phyloP scores from a whole-genome alignment of 2,113 vertebrate genomes.

The Ptilonorhynchus violaceus region DNA sequence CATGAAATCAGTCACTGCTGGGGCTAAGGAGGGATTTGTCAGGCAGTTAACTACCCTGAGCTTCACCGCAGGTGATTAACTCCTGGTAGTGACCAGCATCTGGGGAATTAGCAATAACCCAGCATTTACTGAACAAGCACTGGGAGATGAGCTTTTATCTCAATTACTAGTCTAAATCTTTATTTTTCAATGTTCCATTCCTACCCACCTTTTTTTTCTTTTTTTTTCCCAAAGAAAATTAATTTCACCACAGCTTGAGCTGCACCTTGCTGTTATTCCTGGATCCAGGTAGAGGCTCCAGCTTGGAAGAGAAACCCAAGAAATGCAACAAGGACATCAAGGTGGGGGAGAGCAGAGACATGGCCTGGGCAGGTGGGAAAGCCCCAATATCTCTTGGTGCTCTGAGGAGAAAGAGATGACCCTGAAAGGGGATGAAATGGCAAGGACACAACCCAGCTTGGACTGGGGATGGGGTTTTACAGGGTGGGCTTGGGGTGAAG shows the following conservation, averaged over 20 bases:
- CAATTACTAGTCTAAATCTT: conserved; percentile 39
- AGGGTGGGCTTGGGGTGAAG: background rate
- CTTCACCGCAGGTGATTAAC: conserved; percentile 41
- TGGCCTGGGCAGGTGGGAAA: background rate
- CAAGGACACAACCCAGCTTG: accelerated
- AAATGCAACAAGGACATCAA: background rate
- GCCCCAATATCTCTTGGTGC: accelerated
- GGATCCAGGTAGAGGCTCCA: background rate
- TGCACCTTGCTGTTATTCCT: background rate
- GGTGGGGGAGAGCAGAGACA: background rate
- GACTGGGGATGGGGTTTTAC: background rate
- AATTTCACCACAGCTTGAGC: background rate
- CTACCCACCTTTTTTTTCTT: background rate
- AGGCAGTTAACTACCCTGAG: conserved; percentile 55
- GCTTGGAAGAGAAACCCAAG: background rate
- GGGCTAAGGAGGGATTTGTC: conserved; percentile 54
- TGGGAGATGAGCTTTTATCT: conserved; percentile 27
- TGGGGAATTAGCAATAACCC: conserved; percentile 48
- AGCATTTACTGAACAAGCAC: background rate
- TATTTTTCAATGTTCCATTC: background rate
- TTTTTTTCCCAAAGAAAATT: background rate
- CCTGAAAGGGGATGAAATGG: background rate
- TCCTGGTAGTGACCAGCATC: conserved; percentile 42
- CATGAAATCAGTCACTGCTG: conserved; percentile 42
- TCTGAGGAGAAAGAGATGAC: background rate